A percentile compares a stretch with the other conserved stretches of the same genome.
phyloP scores from a whole-genome alignment of 2,113 vertebrate genomes.

The Eurypyga helias region DNA sequence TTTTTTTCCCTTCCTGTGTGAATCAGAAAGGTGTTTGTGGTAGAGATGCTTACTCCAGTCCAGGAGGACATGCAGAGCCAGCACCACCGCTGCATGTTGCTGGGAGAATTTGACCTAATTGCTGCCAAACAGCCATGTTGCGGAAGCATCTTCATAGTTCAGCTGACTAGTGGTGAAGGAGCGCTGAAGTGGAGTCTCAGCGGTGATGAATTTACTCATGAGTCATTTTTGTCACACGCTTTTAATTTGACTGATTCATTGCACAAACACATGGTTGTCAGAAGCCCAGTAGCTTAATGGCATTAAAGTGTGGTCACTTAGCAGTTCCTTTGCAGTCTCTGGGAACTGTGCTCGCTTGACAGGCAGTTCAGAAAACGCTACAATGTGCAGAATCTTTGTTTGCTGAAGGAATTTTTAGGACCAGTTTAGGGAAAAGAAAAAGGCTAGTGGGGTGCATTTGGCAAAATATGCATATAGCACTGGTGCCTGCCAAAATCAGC shows the following conservation, averaged over 20 bases:
- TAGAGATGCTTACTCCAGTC: not conserved
- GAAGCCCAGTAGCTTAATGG: slow-evolving; percentile 64
- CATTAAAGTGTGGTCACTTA: slow-evolving; percentile 68
- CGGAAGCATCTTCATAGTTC: not conserved
- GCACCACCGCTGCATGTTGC: not conserved
- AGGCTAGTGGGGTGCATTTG: not conserved
- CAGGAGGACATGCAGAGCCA: not conserved
- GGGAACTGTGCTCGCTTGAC: slow-evolving; percentile 17
- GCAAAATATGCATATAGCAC: not conserved
- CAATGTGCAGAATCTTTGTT: not conserved
- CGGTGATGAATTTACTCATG: slow-evolving; percentile 40
- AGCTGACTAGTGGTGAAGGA: slow-evolving; percentile 34
- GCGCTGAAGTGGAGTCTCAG: slow-evolving; percentile 42
- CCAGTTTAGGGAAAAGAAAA: not conserved
- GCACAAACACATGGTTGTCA: slow-evolving; percentile 61
- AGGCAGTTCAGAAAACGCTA: slow-evolving; percentile 3
- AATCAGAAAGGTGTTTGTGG: not conserved
- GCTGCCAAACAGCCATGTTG: slow-evolving; percentile 36
- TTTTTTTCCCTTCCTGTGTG: not conserved
- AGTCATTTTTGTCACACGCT: slow-evolving; percentile 65
- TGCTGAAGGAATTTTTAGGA: slow-evolving; percentile 8
- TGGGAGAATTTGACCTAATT: not conserved
- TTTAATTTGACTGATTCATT: slow-evolving; percentile 69
- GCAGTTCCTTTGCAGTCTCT: slow-evolving; percentile 45
- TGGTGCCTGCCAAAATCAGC: slow-evolving; percentile 29